These are phyloP conservation scores for Leptinotarsa peninsularis DNA, from an alignment of 2,888 invertebrate species.

Conservation along the genomic window DNA sequence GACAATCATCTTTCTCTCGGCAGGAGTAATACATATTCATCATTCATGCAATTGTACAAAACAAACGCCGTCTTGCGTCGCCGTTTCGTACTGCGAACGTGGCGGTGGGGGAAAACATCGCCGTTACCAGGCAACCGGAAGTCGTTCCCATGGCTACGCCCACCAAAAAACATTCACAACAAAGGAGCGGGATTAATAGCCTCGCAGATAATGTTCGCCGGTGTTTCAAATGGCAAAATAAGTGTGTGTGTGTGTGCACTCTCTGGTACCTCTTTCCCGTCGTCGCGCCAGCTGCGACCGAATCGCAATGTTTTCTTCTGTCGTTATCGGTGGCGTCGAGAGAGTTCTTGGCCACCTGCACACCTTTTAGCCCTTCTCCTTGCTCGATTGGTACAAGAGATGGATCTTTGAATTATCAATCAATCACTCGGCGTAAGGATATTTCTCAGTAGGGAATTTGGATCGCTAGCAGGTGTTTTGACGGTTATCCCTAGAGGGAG, in stretches of 20 bases:
- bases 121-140: constrained; percentile 64
- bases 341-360: constrained; percentile 11
- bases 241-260: constrained; percentile 56
- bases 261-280: constrained; percentile 46
- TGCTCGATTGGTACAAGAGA: neutral
- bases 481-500: neutral
- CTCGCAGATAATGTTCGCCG: constrained; percentile 64
- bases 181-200: constrained; percentile 66
- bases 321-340: constrained; percentile 25
- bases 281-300: constrained; percentile 49
- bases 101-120: constrained; percentile 55
- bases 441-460: neutral
- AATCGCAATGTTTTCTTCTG: constrained; percentile 35
- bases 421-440: constrained; percentile 4
- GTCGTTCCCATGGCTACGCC: constrained; percentile 64
- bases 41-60: constrained; percentile 62
- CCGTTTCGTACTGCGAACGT: constrained; percentile 52
- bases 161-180: constrained; percentile 66
- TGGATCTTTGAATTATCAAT: constrained; percentile 16
- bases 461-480: constrained; percentile 6
- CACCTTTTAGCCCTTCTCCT: neutral
- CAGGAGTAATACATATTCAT: constrained; percentile 61
- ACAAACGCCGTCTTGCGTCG: constrained; percentile 60
- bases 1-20: constrained; percentile 57
- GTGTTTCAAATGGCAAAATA: constrained; percentile 64